Evolutionary conservation across 2,113 vertebrate species (phyloP), one percentile per base, ranked within the genome.

Genomic region (Gila orcuttii): DNA sequence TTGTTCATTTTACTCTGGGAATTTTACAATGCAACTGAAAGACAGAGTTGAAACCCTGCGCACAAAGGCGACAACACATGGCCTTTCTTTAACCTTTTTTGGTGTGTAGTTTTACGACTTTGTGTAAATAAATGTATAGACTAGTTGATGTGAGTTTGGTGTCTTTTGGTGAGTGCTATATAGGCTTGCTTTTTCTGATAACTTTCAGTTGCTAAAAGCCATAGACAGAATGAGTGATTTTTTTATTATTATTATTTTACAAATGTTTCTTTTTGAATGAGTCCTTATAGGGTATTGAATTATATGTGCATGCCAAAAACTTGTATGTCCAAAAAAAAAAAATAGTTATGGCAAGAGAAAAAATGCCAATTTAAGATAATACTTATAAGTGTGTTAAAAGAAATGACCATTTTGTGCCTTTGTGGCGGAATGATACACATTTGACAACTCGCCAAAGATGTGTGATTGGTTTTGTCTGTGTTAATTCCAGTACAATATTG

Each of bases 121-220:
- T 42, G 25, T 79, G 36, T 79, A 79, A 79, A 39, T 59, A 79
- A 25, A 45, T 10, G n/a, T 47, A 1, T 73, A 21, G 39, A 12
- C 19, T 71, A 12, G 71, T 75, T 84, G n/a, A 42, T 47, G 71
- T 75, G 73, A 25, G 42, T 36, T n/a, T 42, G 76, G 45, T 57
- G 13, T 69, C 45, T 76, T 84, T 84, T 62, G 31, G 42, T 69
- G 47, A 31, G 71, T 60, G 19, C 21, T n/a, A 21, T 59, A 79
- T 3, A 39, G 55, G 11, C 19, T 78, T 39, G 10, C 36, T 79
- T 39, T 47, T 39, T 59, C 8, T 25, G 3, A 42, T n/a, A 62
- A 42, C 4, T 66, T 66, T 81, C 59, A 81, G 59, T 69, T 3
- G 45, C 79, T 82, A 82, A 68, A 82, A 82, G 79, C 62, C 80